phyloP scores from a whole-genome alignment of 2,113 vertebrate genomes.

The Lethenteron camtschaticum region DNA sequence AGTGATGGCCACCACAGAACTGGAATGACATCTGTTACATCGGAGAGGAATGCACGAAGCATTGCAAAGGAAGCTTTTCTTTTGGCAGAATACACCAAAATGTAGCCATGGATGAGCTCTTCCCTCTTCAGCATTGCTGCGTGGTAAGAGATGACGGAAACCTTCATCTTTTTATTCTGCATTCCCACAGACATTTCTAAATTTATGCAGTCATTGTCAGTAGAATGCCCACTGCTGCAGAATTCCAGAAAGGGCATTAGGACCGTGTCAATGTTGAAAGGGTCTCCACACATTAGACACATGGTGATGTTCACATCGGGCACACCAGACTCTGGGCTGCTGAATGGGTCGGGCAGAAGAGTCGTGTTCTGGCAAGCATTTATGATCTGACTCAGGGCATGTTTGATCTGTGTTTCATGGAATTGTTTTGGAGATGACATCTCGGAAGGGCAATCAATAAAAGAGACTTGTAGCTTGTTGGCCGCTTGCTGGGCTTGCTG shows the following conservation, averaged over 20 bases:
- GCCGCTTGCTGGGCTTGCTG: slow-evolving; percentile 92
- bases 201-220: slow-evolving; percentile 75
- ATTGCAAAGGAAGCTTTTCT: slow-evolving; percentile 93
- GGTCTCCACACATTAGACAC: slow-evolving; percentile 94
- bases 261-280: slow-evolving; percentile 87
- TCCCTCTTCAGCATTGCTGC: slow-evolving; percentile 87
- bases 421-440: slow-evolving; percentile 70
- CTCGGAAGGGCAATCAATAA: slow-evolving; percentile 67
- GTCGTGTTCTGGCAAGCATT: slow-evolving; percentile 81
- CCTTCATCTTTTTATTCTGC: slow-evolving; percentile 69
- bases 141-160: slow-evolving; percentile 84
- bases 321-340: slow-evolving; percentile 79
- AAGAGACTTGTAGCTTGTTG: slow-evolving; percentile 92
- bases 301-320: slow-evolving; percentile 84
- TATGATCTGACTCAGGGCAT: slow-evolving; percentile 64
- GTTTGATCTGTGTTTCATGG: slow-evolving; percentile 83
- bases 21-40: slow-evolving; percentile 89
- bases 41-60: slow-evolving; percentile 75
- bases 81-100: slow-evolving; percentile 85
- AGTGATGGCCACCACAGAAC: slow-evolving; percentile 93
- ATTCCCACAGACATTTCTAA: slow-evolving; percentile 92
- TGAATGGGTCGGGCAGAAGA: slow-evolving; percentile 53
- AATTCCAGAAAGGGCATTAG: slow-evolving; percentile 92
- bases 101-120: slow-evolving; percentile 93
- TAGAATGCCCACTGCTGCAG: slow-evolving; percentile 72